A percentile compares a stretch with the other conserved stretches of the same genome.
Evolutionary conservation across 2,797 vertebrate species (phyloP).

Genomic region (Diplodus sargus): DNA sequence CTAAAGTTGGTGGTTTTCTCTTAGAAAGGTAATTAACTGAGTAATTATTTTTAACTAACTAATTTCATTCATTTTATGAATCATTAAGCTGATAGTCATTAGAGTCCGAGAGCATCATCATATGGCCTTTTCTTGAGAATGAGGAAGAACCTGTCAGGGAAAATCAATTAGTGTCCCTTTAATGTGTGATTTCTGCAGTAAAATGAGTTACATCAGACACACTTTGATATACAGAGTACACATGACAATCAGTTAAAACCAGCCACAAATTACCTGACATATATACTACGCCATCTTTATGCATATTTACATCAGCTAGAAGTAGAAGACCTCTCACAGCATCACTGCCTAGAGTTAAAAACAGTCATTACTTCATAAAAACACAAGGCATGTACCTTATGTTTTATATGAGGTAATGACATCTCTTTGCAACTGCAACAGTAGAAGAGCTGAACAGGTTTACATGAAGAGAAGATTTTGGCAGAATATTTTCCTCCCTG

Average conservation of each 20-base stretch:
- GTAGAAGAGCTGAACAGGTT: neutral
- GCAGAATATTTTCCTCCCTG: slow-evolving; percentile 47
- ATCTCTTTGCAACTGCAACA: neutral
- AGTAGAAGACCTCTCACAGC: neutral
- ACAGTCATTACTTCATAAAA: neutral
- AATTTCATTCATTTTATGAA: slow-evolving; percentile 66
- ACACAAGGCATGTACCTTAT: neutral
- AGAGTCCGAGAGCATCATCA: slow-evolving; percentile 29
- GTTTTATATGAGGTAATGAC: no score
- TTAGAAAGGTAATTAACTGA: slow-evolving; percentile 53
- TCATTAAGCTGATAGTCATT: slow-evolving; percentile 61
- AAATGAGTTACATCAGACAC: slow-evolving; percentile 19
- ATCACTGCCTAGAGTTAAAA: slow-evolving; percentile 8
- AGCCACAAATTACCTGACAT: neutral
- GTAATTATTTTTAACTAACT: slow-evolving; percentile 62
- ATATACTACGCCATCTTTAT: neutral
- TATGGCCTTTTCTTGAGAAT: slow-evolving; percentile 35
- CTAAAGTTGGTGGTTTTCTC: slow-evolving; percentile 41
- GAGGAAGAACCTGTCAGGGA: slow-evolving; percentile 52
- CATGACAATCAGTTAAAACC: neutral
- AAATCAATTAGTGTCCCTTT: slow-evolving; percentile 52
- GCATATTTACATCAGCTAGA: no score
- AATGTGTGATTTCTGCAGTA: slow-evolving; percentile 23
- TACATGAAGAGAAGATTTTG: slow-evolving; percentile 18
- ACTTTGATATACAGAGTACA: neutral